Evolutionary conservation across 37 sponge, comb jelly and placozoan genomes (phyloP).

Genomic region (Amphimedon queenslandica): DNA sequence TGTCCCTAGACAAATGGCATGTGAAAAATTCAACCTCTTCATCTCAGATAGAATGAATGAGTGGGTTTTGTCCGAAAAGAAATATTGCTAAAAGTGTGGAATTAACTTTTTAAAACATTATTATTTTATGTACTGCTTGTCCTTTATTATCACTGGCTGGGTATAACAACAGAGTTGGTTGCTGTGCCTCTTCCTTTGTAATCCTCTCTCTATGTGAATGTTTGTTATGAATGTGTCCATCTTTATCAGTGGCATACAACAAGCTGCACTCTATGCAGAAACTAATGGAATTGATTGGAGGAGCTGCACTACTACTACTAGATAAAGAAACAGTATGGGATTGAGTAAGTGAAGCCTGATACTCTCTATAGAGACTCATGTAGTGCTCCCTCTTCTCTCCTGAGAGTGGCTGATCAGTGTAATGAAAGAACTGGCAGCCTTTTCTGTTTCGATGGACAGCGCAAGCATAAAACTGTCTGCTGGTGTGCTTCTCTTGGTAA

Average conservation of each 20-base stretch:
- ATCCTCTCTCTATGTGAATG: neutral
- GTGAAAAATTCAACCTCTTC: slow-evolving; percentile 28
- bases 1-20: slow-evolving; percentile 78
- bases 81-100: slow-evolving; percentile 61
- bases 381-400: slow-evolving; percentile 43
- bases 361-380: slow-evolving; percentile 15
- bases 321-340: neutral
- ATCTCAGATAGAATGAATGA: slow-evolving; percentile 48
- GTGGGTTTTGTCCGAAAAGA: slow-evolving; percentile 48
- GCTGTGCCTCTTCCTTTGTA: neutral
- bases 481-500: slow-evolving; percentile 50
- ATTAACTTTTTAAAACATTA: neutral
- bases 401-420: slow-evolving; percentile 63
- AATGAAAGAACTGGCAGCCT: slow-evolving; percentile 84
- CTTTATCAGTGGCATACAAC: neutral
- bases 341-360: slow-evolving; percentile 17
- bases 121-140: no score
- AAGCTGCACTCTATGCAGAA: neutral
- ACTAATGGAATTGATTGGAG: neutral
- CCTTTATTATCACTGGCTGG: slow-evolving; percentile 50
- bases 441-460: slow-evolving; percentile 75
- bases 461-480: slow-evolving; percentile 86
- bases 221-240: neutral
- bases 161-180: slow-evolving; percentile 42
- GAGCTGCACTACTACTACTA: neutral